A percentile compares a stretch with the other conserved stretches of the same genome.
Evolutionary conservation across 2,113 vertebrate genomes (phyloP).

Genomic region (Cathartes aura): DNA sequence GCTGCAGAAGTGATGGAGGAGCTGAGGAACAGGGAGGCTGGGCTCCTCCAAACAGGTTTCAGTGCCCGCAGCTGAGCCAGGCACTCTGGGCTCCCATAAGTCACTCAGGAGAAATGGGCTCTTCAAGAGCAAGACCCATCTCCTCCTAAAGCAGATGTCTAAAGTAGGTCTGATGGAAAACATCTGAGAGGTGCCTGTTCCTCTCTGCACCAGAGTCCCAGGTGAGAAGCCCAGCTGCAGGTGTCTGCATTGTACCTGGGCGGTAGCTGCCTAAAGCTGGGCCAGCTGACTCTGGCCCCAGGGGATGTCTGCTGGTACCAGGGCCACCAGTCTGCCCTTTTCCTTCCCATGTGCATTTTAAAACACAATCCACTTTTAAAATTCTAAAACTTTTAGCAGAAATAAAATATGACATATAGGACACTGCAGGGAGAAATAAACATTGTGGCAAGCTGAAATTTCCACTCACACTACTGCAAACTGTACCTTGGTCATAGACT

Average conservation of each 20-base stretch:
- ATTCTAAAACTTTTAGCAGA: neutral
- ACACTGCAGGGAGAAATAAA: neutral
- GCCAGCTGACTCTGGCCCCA: neutral
- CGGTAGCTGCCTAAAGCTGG: neutral
- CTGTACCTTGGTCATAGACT: conserved; percentile 86
- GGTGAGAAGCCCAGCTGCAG: neutral
- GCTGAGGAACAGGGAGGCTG: neutral
- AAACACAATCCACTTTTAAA: neutral
- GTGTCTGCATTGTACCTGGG: neutral
- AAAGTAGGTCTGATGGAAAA: neutral
- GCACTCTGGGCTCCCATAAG: neutral
- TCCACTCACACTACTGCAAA: neutral
- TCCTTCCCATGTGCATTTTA: neutral
- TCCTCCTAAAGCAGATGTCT: neutral
- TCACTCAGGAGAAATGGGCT: neutral
- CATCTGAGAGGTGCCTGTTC: neutral
- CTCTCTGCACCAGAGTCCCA: neutral
- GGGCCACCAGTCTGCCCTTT: neutral
- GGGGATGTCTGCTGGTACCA: neutral
- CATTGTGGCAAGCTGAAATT: neutral
- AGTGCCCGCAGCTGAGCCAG: neutral
- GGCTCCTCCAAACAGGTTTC: neutral
- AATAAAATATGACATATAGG: neutral
- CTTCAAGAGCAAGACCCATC: neutral
- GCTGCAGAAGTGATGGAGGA: neutral